A percentile compares a stretch with the other conserved stretches of the same genome.
Conservation (phyloP, 2,113 vertebrate genomes). For the Gymnogyps californianus region DNA sequence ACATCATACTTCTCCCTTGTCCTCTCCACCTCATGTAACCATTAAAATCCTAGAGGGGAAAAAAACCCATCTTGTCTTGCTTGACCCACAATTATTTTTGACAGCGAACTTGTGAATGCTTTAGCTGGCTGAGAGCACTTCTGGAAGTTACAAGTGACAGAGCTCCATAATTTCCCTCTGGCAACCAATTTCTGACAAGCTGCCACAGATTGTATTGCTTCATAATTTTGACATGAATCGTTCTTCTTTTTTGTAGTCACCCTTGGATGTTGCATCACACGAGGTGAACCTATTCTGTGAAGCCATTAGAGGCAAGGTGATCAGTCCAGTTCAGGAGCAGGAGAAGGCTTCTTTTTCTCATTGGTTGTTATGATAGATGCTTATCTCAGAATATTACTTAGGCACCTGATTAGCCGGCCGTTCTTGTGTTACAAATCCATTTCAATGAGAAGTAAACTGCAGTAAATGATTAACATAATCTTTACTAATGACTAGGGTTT, state of each 20-base stretch:
- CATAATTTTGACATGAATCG: not conserved
- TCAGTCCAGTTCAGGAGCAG: not conserved
- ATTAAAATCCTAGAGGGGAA: not conserved
- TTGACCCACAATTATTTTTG: not conserved
- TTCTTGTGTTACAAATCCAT: constrained; percentile 47
- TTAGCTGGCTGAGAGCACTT: not conserved
- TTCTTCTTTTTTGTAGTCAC: not conserved
- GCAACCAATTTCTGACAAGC: not conserved
- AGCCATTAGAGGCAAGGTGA: not conserved
- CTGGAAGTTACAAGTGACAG: not conserved
- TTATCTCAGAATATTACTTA: not conserved
- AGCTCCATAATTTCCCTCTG: not conserved
- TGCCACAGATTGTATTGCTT: not conserved
- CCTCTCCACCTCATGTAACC: not conserved
- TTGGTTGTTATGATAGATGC: not conserved
- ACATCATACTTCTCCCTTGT: not conserved
- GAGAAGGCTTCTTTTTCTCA: not conserved
- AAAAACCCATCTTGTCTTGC: not conserved
- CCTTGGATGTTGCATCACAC: not conserved
- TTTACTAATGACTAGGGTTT: constrained; percentile 15
- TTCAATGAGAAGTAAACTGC: constrained; percentile 32
- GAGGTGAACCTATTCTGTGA: not conserved
- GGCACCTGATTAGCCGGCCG: not conserved
- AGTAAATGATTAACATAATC: constrained; percentile 51
- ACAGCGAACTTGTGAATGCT: not conserved